phyloP scores from a whole-genome alignment of 2,888 invertebrate genomes.

The Hypomecis punctinalis region DNA sequence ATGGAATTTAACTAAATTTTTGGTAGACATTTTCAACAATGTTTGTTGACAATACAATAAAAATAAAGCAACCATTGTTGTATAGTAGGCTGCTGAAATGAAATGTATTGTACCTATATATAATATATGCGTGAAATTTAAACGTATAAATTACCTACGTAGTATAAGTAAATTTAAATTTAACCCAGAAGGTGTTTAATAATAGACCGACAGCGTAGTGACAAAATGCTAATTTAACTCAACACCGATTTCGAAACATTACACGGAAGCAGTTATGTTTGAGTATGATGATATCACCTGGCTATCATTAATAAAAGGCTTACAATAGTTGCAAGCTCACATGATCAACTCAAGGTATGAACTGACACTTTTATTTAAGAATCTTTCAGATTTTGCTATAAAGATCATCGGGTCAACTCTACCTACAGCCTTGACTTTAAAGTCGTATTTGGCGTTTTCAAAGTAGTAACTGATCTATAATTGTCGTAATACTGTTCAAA shows the following conservation, averaged over 20 bases:
- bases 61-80: too few relatives aligned
- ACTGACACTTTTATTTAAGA: constrained; percentile 4
- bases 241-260: constrained; percentile 9
- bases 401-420: too few relatives aligned
- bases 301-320: constrained; percentile 8
- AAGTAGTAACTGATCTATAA: too few relatives aligned
- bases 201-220: constrained; percentile 4
- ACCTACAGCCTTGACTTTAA: too few relatives aligned
- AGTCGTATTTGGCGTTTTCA: too few relatives aligned
- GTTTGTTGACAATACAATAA: too few relatives aligned
- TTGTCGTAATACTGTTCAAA: too few relatives aligned
- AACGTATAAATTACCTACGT: constrained; percentile 5
- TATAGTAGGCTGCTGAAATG: neutral
- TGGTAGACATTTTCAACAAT: too few relatives aligned
- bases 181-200: constrained; percentile 5
- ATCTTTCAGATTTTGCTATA: constrained; percentile 1
- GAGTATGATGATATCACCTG: constrained; percentile 15
- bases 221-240: constrained; percentile 10
- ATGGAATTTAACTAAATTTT: too few relatives aligned
- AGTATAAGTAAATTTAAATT: neutral
- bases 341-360: constrained; percentile 20
- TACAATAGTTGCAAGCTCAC: constrained; percentile 12
- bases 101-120: constrained; percentile 9
- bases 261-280: constrained; percentile 16
- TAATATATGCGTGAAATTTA: constrained; percentile 1